These are phyloP conservation scores for Pocillopora damicornis DNA, from an alignment of 64 coral and sea anemone genomes.

Conservation along the genomic window DNA sequence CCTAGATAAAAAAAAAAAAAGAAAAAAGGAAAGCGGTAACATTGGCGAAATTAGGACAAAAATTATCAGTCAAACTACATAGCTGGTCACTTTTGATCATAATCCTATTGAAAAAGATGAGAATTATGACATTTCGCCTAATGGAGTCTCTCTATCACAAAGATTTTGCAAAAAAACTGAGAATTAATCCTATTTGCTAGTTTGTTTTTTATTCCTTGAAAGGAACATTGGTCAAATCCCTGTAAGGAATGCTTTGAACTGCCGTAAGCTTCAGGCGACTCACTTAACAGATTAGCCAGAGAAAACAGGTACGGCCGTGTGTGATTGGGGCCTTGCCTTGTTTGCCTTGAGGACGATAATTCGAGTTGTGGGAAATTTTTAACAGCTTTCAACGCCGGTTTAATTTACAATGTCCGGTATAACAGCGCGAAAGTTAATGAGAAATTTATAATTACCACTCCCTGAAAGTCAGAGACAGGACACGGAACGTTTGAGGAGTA, in stretches of 20 bases:
- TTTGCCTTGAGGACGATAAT: not conserved
- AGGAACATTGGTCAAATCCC: not conserved
- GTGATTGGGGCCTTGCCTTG: not conserved
- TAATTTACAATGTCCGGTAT: not conserved
- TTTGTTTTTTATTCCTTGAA: not conserved
- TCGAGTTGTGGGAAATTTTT: not conserved
- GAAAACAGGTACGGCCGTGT: constrained; percentile 10
- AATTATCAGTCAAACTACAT: not conserved
- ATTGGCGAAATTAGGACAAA: not conserved
- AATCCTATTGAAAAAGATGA: constrained; percentile 9
- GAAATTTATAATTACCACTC: not conserved
- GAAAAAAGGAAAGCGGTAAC: not conserved
- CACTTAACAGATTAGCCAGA: not conserved
- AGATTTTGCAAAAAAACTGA: constrained; percentile 1
- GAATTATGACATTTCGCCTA: not conserved
- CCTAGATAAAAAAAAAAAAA: not conserved
- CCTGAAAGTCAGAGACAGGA: not conserved
- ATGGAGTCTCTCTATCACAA: constrained; percentile 19
- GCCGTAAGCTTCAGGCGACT: not conserved
- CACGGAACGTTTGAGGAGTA: not conserved
- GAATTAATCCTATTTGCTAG: constrained; percentile 17
- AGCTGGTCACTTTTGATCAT: not conserved
- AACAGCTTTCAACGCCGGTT: not conserved
- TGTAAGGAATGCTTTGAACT: not conserved
- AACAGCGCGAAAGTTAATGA: not conserved